Base-by-base conservation (phyloP, 2,113 vertebrate species). In the Sitta europaea region DNA sequence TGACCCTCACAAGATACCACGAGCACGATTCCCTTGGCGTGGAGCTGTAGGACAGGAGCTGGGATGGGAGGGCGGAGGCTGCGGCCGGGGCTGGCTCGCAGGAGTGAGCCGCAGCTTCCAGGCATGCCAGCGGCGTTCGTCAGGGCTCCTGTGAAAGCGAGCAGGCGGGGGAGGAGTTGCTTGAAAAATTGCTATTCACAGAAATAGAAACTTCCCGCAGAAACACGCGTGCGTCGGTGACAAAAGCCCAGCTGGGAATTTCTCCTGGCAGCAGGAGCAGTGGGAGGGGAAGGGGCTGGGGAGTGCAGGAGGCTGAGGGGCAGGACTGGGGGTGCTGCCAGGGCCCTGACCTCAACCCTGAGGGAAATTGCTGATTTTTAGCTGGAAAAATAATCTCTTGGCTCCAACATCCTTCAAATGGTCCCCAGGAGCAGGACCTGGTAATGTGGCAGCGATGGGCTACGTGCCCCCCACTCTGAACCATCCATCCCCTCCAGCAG, bases 191-290 rank as follows among this genome's bases (percentile, higher is more conserved):
- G 73, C 92, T 93, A 42, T 62, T 93, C 85, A 66, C 90, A 93
- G 90, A 91, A 96, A 95, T 85, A 94, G 96, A 80, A 94, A 58
- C 94, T 85, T 74, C 92, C 85, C 25, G 47, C 90, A 94, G 92
- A 87, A 94, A 84, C 73, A 57, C 20, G 24, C 27, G 28, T 54
- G 72, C 33, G 16, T 48, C 2, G 35, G 73, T 94, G 94, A 94
- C 92, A 94, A 93, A 90, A 87, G 85, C 92, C 91, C 96, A 95
- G 94, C 92, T 96, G 94, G 94, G 91, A 94, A 81, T 81, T 90
- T 87, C 65, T 81, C 85, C 85, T 67, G 92, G 85, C 88, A 93
- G 90, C 70, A 17, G 77, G 54, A 85, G 42, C 12, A 1, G 90
- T 92, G 91, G 93, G 96, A 94, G 65, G 88, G 23, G 27, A 95